Base-by-base conservation (phyloP, 2,797 vertebrate species). In the Dermochelys coriacea region DNA sequence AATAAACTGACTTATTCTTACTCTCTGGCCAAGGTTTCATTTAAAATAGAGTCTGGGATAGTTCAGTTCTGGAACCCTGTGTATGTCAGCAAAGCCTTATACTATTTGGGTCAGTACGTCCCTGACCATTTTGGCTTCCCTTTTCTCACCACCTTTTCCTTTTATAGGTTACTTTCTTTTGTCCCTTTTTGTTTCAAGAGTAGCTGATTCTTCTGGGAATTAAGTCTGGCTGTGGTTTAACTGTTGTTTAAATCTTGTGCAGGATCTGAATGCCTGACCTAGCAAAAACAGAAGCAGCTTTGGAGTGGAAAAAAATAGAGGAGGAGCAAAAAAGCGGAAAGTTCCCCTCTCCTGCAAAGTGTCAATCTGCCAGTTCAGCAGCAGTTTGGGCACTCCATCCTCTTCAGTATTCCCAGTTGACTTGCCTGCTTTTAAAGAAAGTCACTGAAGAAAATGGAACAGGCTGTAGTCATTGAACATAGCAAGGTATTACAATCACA, bases 361-460 rank as follows among this genome's bases (percentile, higher is more conserved):
- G 45, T 18, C 12, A 31, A 6, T 15, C 51, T 51, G 78, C 12
- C 9, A 57, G 61, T 88, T 86, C 75, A 89, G 52, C 71, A 75
- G 4, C 41, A 7, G 37, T 0, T 51, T 18, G 45, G 2, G 61
- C 68, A 71, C 1, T 15, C 4, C 68, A 2, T 21, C 8, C 52
- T 29, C 12, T 2, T 47, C 50, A 14, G 1, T 29, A 61, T 83
- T 5, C 31, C 57, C 12, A 50, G 1, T n/a, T 1, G 82, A 29
- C 82, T 23, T 57, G 4, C 47, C 25, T 87, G 34, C 19, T 83
- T 86, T 85, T 12, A 3, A 6, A 68, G 37, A 71, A 7, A 9
- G 1, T 1, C 0, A 0, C 6, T 41, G 16, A 81, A 77, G 49
- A 49, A 12, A 49, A 49, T 49, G 49, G 49, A 49, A 49, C 49